These are phyloP conservation scores for Torymus aiolomorphi DNA, from an alignment of 2,888 invertebrate genomes.

Conservation along the genomic window DNA sequence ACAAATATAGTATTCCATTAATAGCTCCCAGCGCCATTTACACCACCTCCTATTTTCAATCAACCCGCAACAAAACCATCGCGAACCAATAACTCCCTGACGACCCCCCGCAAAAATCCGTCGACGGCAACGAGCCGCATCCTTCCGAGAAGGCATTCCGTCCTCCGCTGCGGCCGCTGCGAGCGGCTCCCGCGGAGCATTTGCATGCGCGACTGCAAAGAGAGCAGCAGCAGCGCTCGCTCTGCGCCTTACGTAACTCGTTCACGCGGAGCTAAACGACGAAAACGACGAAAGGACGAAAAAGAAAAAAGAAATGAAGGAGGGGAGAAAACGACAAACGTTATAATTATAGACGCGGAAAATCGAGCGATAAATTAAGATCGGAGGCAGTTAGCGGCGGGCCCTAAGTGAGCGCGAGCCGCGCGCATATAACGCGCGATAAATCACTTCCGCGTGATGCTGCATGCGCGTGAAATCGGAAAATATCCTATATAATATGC, in stretches of 20 bases:
- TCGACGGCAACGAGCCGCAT: too few species aligned
- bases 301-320: conserved; percentile 8
- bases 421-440: conserved; percentile 32
- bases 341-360: conserved; percentile 50
- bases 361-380: conserved; percentile 54
- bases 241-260: conserved; percentile 36
- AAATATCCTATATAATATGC: conserved; percentile 4
- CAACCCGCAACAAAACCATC: too few species aligned
- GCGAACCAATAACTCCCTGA: too few species aligned
- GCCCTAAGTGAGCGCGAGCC: conserved; percentile 8
- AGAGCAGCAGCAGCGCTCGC: background rate
- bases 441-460: conserved; percentile 54
- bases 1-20: too few species aligned
- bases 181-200: background rate
- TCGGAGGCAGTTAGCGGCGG: conserved; percentile 45
- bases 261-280: background rate
- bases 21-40: too few species aligned
- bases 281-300: background rate
- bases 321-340: conserved; percentile 48
- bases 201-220: background rate
- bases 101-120: too few species aligned
- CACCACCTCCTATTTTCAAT: too few species aligned
- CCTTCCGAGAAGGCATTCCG: too few species aligned
- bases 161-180: too few species aligned
- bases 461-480: conserved; percentile 31